These are phyloP conservation scores for Sphecodes monilicornis DNA, from an alignment of 2,888 invertebrate genomes.

Conservation along the genomic window DNA sequence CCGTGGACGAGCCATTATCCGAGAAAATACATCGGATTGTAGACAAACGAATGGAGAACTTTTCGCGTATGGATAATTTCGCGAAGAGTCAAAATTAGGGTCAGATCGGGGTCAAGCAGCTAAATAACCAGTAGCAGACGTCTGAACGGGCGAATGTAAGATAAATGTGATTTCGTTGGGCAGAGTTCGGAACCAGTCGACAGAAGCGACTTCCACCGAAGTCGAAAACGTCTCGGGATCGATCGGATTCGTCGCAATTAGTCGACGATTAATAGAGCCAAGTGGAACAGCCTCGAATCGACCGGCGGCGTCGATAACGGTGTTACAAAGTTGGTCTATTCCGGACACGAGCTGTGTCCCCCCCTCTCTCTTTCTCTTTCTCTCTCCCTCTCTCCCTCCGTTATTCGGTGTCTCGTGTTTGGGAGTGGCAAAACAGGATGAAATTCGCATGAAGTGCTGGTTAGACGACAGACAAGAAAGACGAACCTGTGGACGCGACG, in stretches of 20 bases:
- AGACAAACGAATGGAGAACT: background rate
- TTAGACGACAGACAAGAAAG: background rate
- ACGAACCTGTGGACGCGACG: background rate
- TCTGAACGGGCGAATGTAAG: background rate
- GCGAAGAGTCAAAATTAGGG: background rate
- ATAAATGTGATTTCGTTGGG: background rate
- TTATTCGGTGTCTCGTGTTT: background rate
- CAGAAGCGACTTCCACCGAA: background rate
- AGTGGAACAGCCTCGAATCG: background rate
- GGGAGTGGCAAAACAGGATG: background rate
- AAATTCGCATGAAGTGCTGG: constrained; percentile 7
- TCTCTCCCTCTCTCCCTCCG: no score
- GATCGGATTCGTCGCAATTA: constrained; percentile 6
- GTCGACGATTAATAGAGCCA: constrained; percentile 4
- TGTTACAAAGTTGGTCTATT: constrained; percentile 1
- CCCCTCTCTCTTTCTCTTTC: background rate
- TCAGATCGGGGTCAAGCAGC: background rate
- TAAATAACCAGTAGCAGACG: background rate
- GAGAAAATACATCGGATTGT: background rate
- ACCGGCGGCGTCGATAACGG: background rate
- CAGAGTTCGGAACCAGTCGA: background rate
- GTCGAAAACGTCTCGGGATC: background rate
- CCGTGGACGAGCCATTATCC: background rate
- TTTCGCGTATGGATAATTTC: background rate
- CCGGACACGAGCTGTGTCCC: background rate